Base-by-base conservation (phyloP, 1,140 invertebrate species). In the Spodoptera litura region DNA sequence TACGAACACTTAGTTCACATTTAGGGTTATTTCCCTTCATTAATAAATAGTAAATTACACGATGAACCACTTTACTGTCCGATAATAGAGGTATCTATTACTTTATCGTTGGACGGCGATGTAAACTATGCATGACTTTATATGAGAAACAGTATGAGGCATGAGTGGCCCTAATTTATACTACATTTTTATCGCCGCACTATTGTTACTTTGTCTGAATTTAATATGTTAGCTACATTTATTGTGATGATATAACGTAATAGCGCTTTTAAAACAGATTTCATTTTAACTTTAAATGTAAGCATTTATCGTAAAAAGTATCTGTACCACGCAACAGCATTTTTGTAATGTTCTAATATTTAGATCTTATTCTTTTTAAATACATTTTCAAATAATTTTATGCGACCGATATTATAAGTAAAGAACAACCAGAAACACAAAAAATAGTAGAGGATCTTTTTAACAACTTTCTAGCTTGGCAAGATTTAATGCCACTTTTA, bases 1-100 rank as follows among this genome's bases (percentile, higher is more conserved):
- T 80, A 83, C 52, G 77, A 68, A 82, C 80, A 83, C 84, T 83
- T 84, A 64, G 68, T 80, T 72, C 79, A 80, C 80, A 81, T 83
- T 83, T 83, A 70, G 64, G 49, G 70, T 35, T 76, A 81, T 87
- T 82, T 85, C 78, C 81, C 62, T 81, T 81, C 73, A 81, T 80
- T 83, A 62, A 61, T 76, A 56, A 77, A 61, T 62, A 76, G 56
- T 82, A 81, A 84, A 83, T 80, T 83, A 72, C 53, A 70, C 70
- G 52, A 80, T 70, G 61, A 76, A n/a, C 52, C 59, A 49, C 52
- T 74, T 73, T 68, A 79, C 62, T 58, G 13, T 66, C 20, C 51
- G 38, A 13, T 59, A 61, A 59, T 61, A 61, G 56, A 64, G 44
- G 49, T 27, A 61, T 61, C 53, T 56, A 58, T 70, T 68, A 49